phyloP scores from a whole-genome alignment of 2,888 invertebrate genomes.

The Fragum whitleyi region DNA sequence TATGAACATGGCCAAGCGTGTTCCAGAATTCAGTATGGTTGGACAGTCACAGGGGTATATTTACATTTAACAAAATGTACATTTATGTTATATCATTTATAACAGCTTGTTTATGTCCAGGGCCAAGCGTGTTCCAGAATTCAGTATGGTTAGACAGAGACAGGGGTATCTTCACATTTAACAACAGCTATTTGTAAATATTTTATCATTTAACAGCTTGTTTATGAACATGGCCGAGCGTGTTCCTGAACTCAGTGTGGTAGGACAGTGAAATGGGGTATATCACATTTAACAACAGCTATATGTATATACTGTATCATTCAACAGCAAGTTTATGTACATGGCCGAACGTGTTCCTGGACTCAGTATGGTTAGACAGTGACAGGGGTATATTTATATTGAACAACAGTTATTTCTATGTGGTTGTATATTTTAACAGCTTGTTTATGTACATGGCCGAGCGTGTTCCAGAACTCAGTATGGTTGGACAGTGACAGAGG shows the following conservation, averaged over 20 bases:
- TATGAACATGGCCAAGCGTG: conserved; percentile 18
- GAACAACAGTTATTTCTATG: neutral
- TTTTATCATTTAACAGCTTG: neutral
- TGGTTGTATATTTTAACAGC: neutral
- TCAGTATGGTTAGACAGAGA: conserved; percentile 30
- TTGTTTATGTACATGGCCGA: conserved; percentile 26
- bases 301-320: neutral
- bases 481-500: conserved; percentile 35
- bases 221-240: conserved; percentile 19
- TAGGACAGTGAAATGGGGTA: conserved; percentile 12
- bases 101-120: neutral
- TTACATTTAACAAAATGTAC: conserved; percentile 3
- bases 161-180: conserved; percentile 17
- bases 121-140: conserved; percentile 18
- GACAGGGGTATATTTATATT: conserved; percentile 17
- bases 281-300: conserved; percentile 8
- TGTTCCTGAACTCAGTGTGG: conserved; percentile 24
- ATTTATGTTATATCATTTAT: neutral
- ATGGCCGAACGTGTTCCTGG: conserved; percentile 19
- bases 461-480: conserved; percentile 15
- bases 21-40: conserved; percentile 26
- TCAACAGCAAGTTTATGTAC: conserved; percentile 5
- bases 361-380: conserved; percentile 32
- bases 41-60: conserved; percentile 16
- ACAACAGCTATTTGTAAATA: neutral